These are phyloP conservation scores for Orchestia grillus DNA, from an alignment of 1,140 invertebrate species.

Conservation along the genomic window DNA sequence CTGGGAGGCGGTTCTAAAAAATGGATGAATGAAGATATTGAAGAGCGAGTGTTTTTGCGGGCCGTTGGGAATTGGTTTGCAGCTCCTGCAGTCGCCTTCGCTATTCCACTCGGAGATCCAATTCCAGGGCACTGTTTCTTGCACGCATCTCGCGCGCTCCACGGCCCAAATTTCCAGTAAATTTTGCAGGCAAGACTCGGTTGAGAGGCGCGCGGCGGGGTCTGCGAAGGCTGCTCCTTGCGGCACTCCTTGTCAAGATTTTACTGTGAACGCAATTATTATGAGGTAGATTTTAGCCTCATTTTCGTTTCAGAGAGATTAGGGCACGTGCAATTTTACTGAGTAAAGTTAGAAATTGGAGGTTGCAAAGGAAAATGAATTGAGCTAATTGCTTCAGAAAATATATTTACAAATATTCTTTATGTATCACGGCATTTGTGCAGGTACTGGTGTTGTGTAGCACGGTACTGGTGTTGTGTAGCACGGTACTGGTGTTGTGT, in stretches of 20 bases:
- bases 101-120: background rate
- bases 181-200: background rate
- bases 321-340: background rate
- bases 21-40: conserved; percentile 40
- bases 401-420: background rate
- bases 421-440: background rate
- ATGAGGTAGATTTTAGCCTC: background rate
- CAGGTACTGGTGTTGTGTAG: background rate
- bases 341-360: background rate
- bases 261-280: background rate
- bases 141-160: background rate
- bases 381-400: background rate
- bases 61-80: background rate
- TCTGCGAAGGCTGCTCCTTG: background rate
- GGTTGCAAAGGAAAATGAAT: no score
- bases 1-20: background rate
- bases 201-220: background rate
- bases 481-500: background rate
- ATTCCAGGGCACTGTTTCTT: background rate
- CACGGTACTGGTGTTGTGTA: background rate
- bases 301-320: background rate
- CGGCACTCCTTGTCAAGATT: background rate
- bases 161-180: background rate
- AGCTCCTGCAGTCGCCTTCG: background rate
- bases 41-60: background rate